Evolutionary conservation across 1,140 invertebrate species (phyloP).

Genomic region (Scaptodrosophila lebanonensis): DNA sequence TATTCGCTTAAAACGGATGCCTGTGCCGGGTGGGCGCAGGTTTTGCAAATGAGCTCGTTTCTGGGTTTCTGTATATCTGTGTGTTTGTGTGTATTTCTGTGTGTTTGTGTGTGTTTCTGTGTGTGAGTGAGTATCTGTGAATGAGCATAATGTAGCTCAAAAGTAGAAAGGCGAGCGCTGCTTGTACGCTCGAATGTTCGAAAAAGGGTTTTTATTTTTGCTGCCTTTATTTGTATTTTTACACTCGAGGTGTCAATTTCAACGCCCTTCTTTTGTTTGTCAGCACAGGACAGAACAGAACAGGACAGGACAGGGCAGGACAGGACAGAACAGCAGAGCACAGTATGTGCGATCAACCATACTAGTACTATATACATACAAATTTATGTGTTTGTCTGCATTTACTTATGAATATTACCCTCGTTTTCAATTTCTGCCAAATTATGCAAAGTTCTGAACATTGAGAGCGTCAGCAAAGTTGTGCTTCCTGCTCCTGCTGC

Average conservation of each 20-base stretch:
- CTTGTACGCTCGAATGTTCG: constrained; percentile 1
- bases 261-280: constrained; percentile 69
- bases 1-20: too few species aligned
- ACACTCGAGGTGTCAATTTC: constrained; percentile 73
- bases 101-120: too few species aligned
- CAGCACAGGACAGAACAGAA: constrained; percentile 22
- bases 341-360: not conserved
- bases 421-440: constrained; percentile 71
- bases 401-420: constrained; percentile 63
- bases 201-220: constrained; percentile 50
- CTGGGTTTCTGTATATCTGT: too few species aligned
- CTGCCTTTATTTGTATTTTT: constrained; percentile 53
- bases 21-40: too few species aligned
- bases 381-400: constrained; percentile 24
- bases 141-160: too few species aligned
- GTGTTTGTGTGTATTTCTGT: too few species aligned
- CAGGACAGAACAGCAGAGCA: constrained; percentile 21
- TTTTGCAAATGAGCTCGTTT: too few species aligned
- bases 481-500: too few species aligned
- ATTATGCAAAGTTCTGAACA: constrained; percentile 56
- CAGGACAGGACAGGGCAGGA: constrained; percentile 11
- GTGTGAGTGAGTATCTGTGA: too few species aligned
- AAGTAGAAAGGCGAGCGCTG: too few species aligned
- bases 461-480: too few species aligned
- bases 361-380: constrained; percentile 19